A percentile compares a stretch with the other conserved stretches of the same genome.
phyloP scores from a whole-genome alignment of 2,888 invertebrate species.

The Pseudococcus jackbeardsleyi region DNA sequence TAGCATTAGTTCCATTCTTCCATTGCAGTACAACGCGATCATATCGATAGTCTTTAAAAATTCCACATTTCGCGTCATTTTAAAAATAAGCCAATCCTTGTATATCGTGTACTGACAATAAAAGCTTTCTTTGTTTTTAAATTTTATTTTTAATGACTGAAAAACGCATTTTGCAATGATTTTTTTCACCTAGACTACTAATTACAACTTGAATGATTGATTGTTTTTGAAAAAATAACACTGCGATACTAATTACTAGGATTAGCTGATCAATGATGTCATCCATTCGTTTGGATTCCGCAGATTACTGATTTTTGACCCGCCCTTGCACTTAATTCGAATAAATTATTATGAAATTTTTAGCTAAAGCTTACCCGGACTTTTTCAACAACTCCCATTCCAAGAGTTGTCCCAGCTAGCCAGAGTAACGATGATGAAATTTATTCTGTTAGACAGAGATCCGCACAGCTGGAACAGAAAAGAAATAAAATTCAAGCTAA shows the following conservation, averaged over 20 bases:
- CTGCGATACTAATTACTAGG: no score
- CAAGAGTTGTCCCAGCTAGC: neutral
- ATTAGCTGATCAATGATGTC: no score
- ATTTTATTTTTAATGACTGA: neutral
- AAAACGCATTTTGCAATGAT: neutral
- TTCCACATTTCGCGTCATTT: neutral
- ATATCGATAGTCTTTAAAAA: neutral
- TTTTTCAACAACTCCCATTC: neutral
- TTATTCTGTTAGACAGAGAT: slow-evolving; percentile 72
- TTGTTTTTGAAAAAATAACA: neutral
- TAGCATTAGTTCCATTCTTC: neutral
- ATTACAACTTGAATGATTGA: neutral
- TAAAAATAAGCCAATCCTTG: neutral
- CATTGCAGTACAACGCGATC: neutral
- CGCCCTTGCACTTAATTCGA: no score
- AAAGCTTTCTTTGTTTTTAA: slow-evolving; percentile 11
- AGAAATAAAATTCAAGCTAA: slow-evolving; percentile 81
- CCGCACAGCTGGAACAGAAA: slow-evolving; percentile 78
- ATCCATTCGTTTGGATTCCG: no score
- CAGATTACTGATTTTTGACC: no score
- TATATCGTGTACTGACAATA: neutral
- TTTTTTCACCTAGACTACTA: neutral
- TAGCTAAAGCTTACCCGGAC: neutral
- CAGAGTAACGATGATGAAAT: neutral
- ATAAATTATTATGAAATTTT: no score